Evolutionary conservation across 2,888 invertebrate genomes (phyloP), one percentile per base, ranked within the genome.

Genomic region (Drepanosiphum platanoidis): DNA sequence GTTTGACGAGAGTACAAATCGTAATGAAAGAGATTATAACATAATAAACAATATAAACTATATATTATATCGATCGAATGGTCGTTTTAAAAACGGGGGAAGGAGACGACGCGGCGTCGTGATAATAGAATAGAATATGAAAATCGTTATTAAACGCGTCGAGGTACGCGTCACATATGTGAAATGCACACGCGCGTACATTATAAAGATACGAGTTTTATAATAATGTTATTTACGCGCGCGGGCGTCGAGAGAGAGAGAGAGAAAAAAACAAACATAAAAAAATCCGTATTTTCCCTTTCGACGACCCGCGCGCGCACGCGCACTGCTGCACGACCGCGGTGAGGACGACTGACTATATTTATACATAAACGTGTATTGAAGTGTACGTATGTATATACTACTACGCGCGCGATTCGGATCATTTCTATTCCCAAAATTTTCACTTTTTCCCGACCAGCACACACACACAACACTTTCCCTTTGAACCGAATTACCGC

Each of bases 401-500:
- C n/a, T n/a, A n/a, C n/a, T n/a, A n/a, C n/a, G 11, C 52, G 52
- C 52, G 52, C 52, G 66, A 68, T 79, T 68, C 72, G 34, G 30
- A 46, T 77, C 66, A n/a, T 84, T 84, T 77, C 66, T 77, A 75
- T 58, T 58, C 52, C 66, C 36, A 61, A 78, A 84, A 84, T 84
- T 84, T 84, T 84, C 84, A 77, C 84, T 84, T 84, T 84, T 84
- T 77, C 75, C n/a, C 77, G 30, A 42, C 58, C 58, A 36, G 18
- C n/a, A 27, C 68, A 77, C 77, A n/a, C n/a, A n/a, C n/a, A n/a
- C n/a, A n/a, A n/a, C n/a, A 84, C 84, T 84, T 84, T 84, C 84
- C 84, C 84, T 84, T 84, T 36, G 83, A 66, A 66, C 75, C 83
- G 83, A 83, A 83, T 83, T 52, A 66, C 83, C 84, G 46, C 84